Evolutionary conservation across 2,888 invertebrate species (phyloP).

Genomic region (Lycophotia porphyrea): DNA sequence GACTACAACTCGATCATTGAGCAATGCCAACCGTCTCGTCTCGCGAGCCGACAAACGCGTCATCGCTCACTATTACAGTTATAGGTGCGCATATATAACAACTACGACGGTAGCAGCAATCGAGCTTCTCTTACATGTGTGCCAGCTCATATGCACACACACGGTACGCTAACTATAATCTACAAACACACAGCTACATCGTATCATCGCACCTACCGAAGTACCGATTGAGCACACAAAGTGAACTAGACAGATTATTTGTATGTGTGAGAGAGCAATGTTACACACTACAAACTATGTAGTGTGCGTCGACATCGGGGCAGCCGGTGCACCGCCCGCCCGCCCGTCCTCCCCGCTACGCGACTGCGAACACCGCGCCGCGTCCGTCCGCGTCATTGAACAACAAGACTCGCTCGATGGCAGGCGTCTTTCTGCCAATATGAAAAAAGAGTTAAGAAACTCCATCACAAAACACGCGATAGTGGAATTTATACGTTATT

Average conservation of each 20-base stretch:
- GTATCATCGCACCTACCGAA: slow-evolving; percentile 79
- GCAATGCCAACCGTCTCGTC: slow-evolving; percentile 90
- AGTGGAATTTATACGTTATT: slow-evolving; percentile 88
- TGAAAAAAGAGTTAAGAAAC: slow-evolving; percentile 88
- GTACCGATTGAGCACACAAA: slow-evolving; percentile 85
- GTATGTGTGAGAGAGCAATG: slow-evolving; percentile 77
- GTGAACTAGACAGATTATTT: slow-evolving; percentile 85
- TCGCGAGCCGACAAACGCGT: slow-evolving; percentile 89
- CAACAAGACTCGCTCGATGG: slow-evolving; percentile 90
- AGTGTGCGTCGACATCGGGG: slow-evolving; percentile 88
- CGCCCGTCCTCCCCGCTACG: slow-evolving; percentile 87
- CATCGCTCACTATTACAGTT: slow-evolving; percentile 88
- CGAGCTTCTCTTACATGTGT: slow-evolving; percentile 85
- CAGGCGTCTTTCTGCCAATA: slow-evolving; percentile 89
- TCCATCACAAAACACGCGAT: slow-evolving; percentile 88
- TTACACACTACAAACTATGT: slow-evolving; percentile 73
- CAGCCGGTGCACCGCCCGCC: slow-evolving; percentile 88
- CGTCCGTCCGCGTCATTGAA: slow-evolving; percentile 89
- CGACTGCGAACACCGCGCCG: slow-evolving; percentile 87
- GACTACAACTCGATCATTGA: slow-evolving; percentile 89
- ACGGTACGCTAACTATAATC: slow-evolving; percentile 78
- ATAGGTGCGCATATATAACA: slow-evolving; percentile 87
- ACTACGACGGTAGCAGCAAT: slow-evolving; percentile 85
- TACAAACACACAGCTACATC: slow-evolving; percentile 77
- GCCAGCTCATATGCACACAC: slow-evolving; percentile 78